phyloP scores from a whole-genome alignment of 2,888 invertebrate genomes.

The Lydus trimaculatus region DNA sequence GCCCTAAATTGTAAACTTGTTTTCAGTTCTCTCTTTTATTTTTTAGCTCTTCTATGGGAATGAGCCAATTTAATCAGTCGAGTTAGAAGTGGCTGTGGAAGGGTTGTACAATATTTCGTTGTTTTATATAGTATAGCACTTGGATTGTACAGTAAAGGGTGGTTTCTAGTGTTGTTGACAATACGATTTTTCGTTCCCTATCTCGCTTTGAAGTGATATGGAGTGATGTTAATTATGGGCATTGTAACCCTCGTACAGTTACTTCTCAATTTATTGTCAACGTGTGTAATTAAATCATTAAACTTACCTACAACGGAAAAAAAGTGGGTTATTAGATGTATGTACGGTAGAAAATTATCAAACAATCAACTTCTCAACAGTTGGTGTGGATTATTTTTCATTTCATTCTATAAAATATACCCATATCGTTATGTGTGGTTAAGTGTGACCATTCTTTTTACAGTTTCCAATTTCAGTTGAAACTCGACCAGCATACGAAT shows the following conservation, averaged over 20 bases:
- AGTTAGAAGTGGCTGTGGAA: constrained; percentile 6
- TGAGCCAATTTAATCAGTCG: constrained; percentile 26
- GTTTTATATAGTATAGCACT: constrained; percentile 22
- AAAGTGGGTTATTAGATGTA: constrained; percentile 1
- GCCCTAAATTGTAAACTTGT: constrained; percentile 1
- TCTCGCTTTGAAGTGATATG: constrained; percentile 20
- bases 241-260: constrained; percentile 18
- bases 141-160: constrained; percentile 25
- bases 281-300: constrained; percentile 18
- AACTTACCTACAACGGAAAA: too few relatives aligned
- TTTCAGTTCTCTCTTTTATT: too few relatives aligned
- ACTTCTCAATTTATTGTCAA: constrained; percentile 7
- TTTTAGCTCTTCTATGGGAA: not conserved
- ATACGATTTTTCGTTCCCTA: constrained; percentile 14
- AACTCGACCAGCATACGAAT: not conserved
- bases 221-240: constrained; percentile 27
- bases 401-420: not conserved
- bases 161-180: constrained; percentile 26
- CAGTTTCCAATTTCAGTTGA: constrained; percentile 20
- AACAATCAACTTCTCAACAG: not conserved
- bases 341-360: not conserved
- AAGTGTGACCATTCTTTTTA: constrained; percentile 17
- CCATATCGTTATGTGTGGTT: constrained; percentile 1
- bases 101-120: constrained; percentile 22
- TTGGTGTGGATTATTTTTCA: not conserved